A percentile compares a stretch with the other conserved stretches of the same genome.
Conservation (phyloP, 2,113 vertebrate genomes). For the Hypocryptadius cinnamomeus region DNA sequence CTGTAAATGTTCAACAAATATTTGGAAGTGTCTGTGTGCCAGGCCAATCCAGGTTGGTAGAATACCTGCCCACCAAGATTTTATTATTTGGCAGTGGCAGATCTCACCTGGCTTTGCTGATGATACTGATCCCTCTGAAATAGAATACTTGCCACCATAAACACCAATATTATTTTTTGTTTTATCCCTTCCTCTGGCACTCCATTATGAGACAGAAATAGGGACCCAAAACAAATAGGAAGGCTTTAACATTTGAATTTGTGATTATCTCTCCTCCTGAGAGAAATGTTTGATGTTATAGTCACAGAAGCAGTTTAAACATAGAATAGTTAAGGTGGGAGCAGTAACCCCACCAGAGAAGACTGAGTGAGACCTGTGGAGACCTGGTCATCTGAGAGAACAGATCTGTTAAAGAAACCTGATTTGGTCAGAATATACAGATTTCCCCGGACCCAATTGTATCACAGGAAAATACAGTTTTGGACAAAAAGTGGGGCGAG, state of each 20-base stretch:
- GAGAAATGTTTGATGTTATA: neutral
- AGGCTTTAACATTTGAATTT: neutral
- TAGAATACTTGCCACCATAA: neutral
- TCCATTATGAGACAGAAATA: neutral
- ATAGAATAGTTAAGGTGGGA: neutral
- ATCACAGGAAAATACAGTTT: neutral
- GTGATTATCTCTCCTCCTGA: neutral
- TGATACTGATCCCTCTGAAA: neutral
- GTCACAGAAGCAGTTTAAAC: neutral
- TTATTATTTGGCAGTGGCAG: neutral
- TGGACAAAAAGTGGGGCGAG: neutral
- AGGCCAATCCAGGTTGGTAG: neutral
- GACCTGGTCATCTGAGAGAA: neutral
- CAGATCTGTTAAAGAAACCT: neutral
- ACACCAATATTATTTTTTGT: neutral
- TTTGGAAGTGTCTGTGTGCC: neutral
- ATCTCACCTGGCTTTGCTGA: neutral
- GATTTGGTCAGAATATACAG: neutral
- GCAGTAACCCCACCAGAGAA: neutral
- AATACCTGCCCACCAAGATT: neutral
- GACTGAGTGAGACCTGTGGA: neutral
- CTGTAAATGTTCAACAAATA: neutral
- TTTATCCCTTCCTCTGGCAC: accelerated
- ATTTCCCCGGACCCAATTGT: neutral
- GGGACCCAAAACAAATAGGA: neutral